Evolutionary conservation across 2,888 invertebrate species (phyloP).

Genomic region (Agrochola macilenta): DNA sequence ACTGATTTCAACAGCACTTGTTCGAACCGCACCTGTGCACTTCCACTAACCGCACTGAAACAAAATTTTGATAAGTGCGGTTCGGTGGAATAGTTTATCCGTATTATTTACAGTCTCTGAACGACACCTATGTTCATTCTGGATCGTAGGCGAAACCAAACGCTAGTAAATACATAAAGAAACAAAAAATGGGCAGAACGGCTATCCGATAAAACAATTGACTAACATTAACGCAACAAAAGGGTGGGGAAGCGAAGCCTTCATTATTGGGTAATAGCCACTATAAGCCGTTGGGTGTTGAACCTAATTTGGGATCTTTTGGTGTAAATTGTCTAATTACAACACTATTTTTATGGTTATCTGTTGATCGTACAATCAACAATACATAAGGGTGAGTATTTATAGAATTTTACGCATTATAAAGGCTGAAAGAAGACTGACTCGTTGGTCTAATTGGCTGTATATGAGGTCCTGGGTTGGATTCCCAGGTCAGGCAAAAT

Average conservation of each 20-base stretch:
- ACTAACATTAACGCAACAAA: slow-evolving; percentile 20
- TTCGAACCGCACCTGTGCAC: too few species aligned
- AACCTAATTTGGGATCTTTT: slow-evolving; percentile 19
- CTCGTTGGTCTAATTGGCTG: too few species aligned
- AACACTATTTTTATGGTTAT: not conserved
- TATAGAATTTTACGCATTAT: not conserved
- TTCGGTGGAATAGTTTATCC: too few species aligned
- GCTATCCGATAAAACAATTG: slow-evolving; percentile 26
- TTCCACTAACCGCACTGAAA: too few species aligned
- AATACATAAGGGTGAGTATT: not conserved
- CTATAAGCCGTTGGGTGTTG: slow-evolving; percentile 9
- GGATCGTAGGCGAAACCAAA: not conserved
- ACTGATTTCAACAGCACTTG: too few species aligned
- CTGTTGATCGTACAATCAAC: not conserved
- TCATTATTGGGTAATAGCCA: slow-evolving; percentile 35
- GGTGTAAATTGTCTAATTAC: slow-evolving; percentile 9
- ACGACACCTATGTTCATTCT: not conserved
- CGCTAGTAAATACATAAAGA: not conserved
- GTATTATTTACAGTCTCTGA: too few species aligned
- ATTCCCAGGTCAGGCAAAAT: too few species aligned
- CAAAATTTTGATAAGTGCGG: too few species aligned
- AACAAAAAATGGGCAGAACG: slow-evolving; percentile 15
- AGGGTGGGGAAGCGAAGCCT: not conserved
- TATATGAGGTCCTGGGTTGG: too few species aligned
- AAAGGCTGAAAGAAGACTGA: not conserved